Evolutionary conservation across 2,113 vertebrate genomes (phyloP).

Genomic region (Psophia crepitans): DNA sequence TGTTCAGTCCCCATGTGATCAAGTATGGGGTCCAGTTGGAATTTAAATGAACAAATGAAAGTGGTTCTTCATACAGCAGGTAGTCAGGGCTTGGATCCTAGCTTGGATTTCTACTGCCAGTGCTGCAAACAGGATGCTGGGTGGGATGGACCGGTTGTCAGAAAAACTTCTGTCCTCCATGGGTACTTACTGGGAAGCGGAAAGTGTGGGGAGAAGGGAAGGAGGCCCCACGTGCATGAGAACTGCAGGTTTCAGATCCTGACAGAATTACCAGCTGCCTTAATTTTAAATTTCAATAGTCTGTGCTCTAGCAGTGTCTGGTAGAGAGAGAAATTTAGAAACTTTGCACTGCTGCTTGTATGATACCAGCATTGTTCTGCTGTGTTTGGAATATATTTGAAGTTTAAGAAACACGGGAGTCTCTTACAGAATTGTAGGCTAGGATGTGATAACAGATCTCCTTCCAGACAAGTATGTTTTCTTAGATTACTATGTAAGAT

Average conservation of each 20-base stretch:
- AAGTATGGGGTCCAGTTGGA: not conserved
- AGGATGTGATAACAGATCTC: not conserved
- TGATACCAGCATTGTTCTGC: not conserved
- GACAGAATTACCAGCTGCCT: not conserved
- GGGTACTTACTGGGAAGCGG: not conserved
- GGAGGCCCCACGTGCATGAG: fast-evolving
- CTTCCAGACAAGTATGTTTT: not conserved
- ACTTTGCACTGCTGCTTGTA: not conserved
- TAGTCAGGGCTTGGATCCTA: no score
- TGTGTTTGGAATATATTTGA: not conserved
- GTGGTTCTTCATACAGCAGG: not conserved
- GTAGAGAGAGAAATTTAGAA: not conserved
- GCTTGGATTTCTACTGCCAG: not conserved
- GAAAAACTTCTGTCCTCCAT: not conserved
- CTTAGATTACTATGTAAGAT: not conserved
- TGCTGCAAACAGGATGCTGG: not conserved
- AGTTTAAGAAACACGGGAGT: not conserved
- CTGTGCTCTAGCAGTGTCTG: not conserved
- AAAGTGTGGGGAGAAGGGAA: not conserved
- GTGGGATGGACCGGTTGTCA: no score
- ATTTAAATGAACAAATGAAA: not conserved
- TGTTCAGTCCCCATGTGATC: not conserved
- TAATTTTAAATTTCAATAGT: not conserved
- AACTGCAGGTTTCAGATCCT: not conserved
- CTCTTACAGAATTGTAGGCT: not conserved